Conservation (phyloP, 2,888 invertebrate species). For the Caenorhabditis parvicauda region DNA sequence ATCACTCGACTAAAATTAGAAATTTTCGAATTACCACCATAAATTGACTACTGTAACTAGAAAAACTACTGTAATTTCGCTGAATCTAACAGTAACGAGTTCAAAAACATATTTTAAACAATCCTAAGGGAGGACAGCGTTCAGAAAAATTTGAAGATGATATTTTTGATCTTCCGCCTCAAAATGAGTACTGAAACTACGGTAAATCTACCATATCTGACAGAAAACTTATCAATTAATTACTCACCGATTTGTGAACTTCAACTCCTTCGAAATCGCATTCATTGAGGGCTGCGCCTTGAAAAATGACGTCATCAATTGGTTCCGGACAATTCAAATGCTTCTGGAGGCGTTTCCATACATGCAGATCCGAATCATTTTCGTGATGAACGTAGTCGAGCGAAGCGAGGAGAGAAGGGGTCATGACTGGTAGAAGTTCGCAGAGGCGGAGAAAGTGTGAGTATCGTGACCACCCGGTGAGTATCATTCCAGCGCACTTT, state of each 20-base stretch:
- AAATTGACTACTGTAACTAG: too few species aligned
- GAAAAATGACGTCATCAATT: background rate
- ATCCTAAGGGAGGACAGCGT: too few species aligned
- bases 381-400: slow-evolving; percentile 38
- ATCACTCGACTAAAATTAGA: too few species aligned
- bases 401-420: slow-evolving; percentile 56
- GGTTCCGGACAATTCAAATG: background rate
- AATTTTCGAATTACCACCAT: too few species aligned
- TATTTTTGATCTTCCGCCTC: too few species aligned
- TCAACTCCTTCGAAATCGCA: slow-evolving; percentile 23
- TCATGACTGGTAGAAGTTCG: slow-evolving; percentile 65
- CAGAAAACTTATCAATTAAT: too few species aligned
- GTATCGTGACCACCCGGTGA: slow-evolving; percentile 64
- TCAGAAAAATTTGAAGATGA: too few species aligned
- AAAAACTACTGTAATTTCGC: too few species aligned
- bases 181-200: too few species aligned
- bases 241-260: slow-evolving; percentile 18
- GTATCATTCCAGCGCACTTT: slow-evolving; percentile 47
- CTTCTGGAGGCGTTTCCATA: background rate
- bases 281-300: slow-evolving; percentile 6
- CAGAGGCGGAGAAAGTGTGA: slow-evolving; percentile 66
- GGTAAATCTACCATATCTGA: too few species aligned
- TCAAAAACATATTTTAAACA: too few species aligned
- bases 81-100: too few species aligned
- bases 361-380: background rate